These are phyloP conservation scores for Falcunculus frontatus DNA, from an alignment of 2,113 vertebrate species.

Conservation along the genomic window DNA sequence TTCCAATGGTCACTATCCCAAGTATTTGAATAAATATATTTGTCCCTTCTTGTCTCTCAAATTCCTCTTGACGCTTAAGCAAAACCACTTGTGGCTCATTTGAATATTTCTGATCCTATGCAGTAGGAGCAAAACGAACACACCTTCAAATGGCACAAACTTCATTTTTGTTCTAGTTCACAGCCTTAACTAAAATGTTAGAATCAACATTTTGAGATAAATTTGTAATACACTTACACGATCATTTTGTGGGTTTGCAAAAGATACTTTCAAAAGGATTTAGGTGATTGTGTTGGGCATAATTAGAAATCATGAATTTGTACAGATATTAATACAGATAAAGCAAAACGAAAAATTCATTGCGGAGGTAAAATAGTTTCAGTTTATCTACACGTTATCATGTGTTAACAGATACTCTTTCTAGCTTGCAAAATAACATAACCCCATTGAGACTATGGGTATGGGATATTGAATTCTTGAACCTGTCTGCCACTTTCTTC, in stretches of 20 bases:
- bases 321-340: not conserved
- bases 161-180: not conserved
- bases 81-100: not conserved
- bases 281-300: not conserved
- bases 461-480: not conserved
- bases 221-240: not conserved
- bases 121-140: not conserved
- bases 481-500: not conserved
- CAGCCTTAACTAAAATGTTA: not conserved
- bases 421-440: not conserved
- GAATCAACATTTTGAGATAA: not conserved
- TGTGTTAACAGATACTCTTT: not conserved
- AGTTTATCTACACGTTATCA: not conserved
- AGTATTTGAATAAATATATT: slow-evolving; percentile 26
- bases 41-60: not conserved
- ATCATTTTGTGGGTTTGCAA: not conserved
- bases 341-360: not conserved
- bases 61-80: not conserved
- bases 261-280: not conserved
- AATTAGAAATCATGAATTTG: not conserved
- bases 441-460: not conserved
- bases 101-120: not conserved
- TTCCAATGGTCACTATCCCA: not conserved
- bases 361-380: not conserved
- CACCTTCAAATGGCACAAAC: not conserved